phyloP scores from a whole-genome alignment of 30 jellyfish, hydroid and myxozoan genomes.

The Phacellophora camtschatica region DNA sequence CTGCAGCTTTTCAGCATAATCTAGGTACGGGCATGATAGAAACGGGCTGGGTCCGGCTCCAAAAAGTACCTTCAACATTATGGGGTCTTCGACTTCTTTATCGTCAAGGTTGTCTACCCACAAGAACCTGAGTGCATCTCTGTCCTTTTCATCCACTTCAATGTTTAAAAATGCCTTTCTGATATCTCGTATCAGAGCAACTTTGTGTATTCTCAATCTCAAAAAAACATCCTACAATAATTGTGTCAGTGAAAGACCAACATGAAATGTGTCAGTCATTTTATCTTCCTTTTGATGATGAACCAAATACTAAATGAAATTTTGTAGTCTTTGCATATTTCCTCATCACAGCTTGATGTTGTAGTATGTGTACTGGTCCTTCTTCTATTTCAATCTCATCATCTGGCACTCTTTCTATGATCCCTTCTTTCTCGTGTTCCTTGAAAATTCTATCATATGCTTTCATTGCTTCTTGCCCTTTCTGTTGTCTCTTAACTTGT shows the following conservation, averaged over 20 bases:
- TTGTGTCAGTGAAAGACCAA: not conserved
- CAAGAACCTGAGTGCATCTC: not conserved
- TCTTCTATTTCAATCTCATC: not conserved
- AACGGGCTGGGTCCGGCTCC: not conserved
- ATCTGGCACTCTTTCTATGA: not conserved
- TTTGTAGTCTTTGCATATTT: not conserved
- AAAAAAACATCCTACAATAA: not conserved
- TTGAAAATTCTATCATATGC: not conserved
- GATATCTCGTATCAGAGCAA: not conserved
- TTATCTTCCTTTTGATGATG: slow-evolving; percentile 1
- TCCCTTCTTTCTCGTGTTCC: not conserved
- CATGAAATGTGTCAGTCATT: not conserved
- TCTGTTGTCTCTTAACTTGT: not conserved
- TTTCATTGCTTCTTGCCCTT: not conserved
- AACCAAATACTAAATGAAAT: not conserved
- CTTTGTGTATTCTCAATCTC: not conserved
- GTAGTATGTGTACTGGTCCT: not conserved
- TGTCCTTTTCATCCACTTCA: not conserved
- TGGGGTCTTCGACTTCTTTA: not conserved
- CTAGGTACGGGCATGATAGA: not conserved
- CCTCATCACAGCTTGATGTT: slow-evolving; percentile 4
- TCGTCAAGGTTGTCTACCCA: not conserved
- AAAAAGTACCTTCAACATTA: not conserved
- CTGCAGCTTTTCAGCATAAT: not conserved
- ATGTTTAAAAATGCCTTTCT: not conserved